Evolutionary conservation across 2,797 vertebrate species (phyloP), one percentile per base, ranked within the genome.

Genomic region (Enteromius thamalakanensis): DNA sequence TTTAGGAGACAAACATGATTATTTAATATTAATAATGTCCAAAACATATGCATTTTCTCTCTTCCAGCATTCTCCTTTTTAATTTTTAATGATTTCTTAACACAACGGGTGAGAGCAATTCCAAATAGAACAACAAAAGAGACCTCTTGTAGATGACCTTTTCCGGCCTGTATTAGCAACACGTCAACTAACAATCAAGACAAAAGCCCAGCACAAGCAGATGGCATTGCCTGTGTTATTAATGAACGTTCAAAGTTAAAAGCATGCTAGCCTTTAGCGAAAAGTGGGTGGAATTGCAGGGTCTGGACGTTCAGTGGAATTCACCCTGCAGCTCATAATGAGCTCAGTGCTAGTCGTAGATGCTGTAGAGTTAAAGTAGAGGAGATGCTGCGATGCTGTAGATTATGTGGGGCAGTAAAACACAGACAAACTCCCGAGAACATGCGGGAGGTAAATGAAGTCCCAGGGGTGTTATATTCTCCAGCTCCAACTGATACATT

Each of bases 21-120:
- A 95, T 96, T 97, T 96, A 95, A 95, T 96, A 96, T 95, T 96
- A 96, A 97, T 95, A 95, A 97, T 93, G 94, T 95, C 90, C 93
- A 92, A 96, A 96, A 95, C 94, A 96, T 94, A 95, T 95, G 95
- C 95, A 94, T 87, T 88, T 91, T 92, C 90, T 94, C 89, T 90
- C 85, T 86, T 87, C 87, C 82, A 71, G 90, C 87, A 89, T 92
- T 87, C 90, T 85, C 84, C 87, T 87, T 80, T 90, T 95, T 88
- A 92, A 95, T 95, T 93, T 94, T 95, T 96, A 93, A 95, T 95
- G 94, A 94, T 90, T 91, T 93, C 91, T 93, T 95, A 94, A 94
- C 93, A 94, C 93, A 94, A 93, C 90, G 91, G 90, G 90, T 86
- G 82, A 90, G 87, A 89, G 84, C 88, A 68, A 79, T 87, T 92